phyloP scores from a whole-genome alignment of 2,797 vertebrate species.

The Nyctalus aviator region DNA sequence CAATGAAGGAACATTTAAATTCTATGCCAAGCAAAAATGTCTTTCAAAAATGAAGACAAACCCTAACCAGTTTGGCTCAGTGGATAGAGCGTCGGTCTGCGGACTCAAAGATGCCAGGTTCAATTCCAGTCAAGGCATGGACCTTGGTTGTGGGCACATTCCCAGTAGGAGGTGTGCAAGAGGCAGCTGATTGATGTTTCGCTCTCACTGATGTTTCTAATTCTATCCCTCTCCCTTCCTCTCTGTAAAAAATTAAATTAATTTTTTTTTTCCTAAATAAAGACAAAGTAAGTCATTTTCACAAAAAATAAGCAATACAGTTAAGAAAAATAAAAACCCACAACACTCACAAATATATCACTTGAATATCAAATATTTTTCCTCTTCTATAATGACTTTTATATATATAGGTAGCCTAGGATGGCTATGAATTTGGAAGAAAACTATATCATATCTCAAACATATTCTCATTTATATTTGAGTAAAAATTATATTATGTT shows the following conservation, averaged over 20 bases:
- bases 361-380: neutral
- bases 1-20: neutral
- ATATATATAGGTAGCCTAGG: neutral
- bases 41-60: constrained; percentile 21
- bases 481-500: neutral
- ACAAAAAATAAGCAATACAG: constrained; percentile 3
- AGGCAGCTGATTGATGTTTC: too few species aligned
- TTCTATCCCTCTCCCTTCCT: too few species aligned
- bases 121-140: too few species aligned
- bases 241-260: too few species aligned
- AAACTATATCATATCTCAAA: neutral
- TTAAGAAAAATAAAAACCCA: neutral
- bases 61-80: too few species aligned
- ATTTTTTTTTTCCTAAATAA: neutral
- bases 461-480: neutral
- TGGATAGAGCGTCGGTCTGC: too few species aligned
- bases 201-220: too few species aligned
- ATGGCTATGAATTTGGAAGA: neutral
- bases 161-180: too few species aligned
- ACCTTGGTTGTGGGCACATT: too few species aligned
- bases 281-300: constrained; percentile 1
- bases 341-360: neutral
- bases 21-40: neutral
- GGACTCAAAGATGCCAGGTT: too few species aligned
- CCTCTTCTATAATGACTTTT: neutral